Evolutionary conservation across 1,140 invertebrate species (phyloP).

Genomic region (Eriocheir sinensis): DNA sequence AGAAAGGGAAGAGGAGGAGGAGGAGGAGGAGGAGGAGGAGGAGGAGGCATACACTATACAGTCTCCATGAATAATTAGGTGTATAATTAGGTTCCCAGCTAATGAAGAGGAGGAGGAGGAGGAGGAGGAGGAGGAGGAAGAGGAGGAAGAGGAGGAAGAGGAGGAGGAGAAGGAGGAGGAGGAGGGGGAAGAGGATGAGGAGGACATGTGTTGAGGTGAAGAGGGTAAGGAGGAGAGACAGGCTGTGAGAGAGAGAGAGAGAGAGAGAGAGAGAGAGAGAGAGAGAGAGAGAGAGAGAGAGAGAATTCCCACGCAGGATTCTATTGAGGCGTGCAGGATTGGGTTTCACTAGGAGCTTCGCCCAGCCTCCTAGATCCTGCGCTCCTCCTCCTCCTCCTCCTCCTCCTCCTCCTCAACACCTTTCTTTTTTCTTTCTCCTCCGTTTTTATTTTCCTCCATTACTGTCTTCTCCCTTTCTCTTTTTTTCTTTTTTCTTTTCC

Average conservation of each 20-base stretch:
- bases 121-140: too few species aligned
- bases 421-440: background rate
- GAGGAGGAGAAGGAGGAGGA: background rate
- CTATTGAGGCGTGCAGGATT: conserved; percentile 8
- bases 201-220: background rate
- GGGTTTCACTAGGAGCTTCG: background rate
- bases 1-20: too few species aligned
- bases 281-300: conserved; percentile 19
- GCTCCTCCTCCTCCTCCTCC: background rate
- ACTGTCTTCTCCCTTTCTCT: background rate
- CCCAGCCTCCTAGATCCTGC: background rate
- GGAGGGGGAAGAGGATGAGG: background rate
- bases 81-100: background rate
- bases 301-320: conserved; percentile 20
- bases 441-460: background rate
- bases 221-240: background rate
- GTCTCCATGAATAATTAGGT: conserved; percentile 15
- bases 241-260: background rate
- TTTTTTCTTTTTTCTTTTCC: background rate
- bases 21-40: background rate
- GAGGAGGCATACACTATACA: background rate
- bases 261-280: conserved; percentile 22
- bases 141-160: background rate
- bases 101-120: background rate
- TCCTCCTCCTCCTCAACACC: background rate